phyloP scores from a whole-genome alignment of 2,797 vertebrate species.

The Sebastes elongatus region DNA sequence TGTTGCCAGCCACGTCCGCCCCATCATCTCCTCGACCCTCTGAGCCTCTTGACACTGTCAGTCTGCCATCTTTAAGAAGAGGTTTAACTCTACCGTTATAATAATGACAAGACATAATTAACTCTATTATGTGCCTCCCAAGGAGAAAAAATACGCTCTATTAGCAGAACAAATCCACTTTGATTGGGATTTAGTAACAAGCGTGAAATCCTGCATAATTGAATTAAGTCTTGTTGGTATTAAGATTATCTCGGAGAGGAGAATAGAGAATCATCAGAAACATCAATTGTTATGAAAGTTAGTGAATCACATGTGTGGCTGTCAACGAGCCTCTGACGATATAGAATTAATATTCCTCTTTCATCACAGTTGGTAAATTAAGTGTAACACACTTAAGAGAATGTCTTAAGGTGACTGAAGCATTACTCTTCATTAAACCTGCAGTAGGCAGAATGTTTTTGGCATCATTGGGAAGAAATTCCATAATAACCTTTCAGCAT shows the following conservation, averaged over 20 bases:
- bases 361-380: not conserved
- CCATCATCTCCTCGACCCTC: constrained; percentile 2
- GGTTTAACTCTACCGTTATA: constrained; percentile 30
- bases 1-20: not conserved
- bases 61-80: constrained; percentile 36
- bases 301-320: not conserved
- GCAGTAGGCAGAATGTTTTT: too few species aligned
- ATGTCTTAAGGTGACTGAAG: not conserved
- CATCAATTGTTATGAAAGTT: not conserved
- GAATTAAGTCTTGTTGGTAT: constrained; percentile 36
- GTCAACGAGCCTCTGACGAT: not conserved
- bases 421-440: too few species aligned
- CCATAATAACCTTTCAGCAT: too few species aligned
- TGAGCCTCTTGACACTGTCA: constrained; percentile 46
- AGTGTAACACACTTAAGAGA: not conserved
- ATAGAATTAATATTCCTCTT: not conserved
- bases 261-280: not conserved
- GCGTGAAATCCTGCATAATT: constrained; percentile 30
- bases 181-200: constrained; percentile 16
- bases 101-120: constrained; percentile 41
- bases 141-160: not conserved
- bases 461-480: too few species aligned
- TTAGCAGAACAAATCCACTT: constrained; percentile 33
- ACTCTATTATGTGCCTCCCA: not conserved
- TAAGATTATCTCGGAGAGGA: not conserved